Evolutionary conservation across 2,113 vertebrate genomes (phyloP), one percentile per base, ranked within the genome.

Genomic region (Sylvilagus bachmani): DNA sequence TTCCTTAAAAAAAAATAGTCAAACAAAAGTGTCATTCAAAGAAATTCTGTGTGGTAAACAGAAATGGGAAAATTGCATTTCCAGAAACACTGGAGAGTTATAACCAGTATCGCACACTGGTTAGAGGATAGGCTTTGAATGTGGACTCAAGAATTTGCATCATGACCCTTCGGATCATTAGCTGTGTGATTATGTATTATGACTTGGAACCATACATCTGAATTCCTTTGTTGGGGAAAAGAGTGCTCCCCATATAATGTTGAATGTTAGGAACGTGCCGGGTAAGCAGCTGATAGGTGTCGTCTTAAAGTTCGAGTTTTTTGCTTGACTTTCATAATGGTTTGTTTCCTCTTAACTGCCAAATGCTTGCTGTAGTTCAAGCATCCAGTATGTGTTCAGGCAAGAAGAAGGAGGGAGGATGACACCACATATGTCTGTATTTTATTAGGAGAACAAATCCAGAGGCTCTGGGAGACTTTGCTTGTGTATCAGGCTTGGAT

Each of bases 201-300:
- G 81, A 86, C 51, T 81, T 85, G 78, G 86, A 87, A 84, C 71
- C 44, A 83, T n/a, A 62, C 6, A 69, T 36, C 13, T 81, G 61
- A 51, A 14, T 77, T 90, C 73, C 6, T 91, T 95, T 33, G 38
- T 78, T 78, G 21, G 51, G 92, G 49, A 84, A 93, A 74, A 92
- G 64, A 69, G 10, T 71, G 5, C 77, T 90, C 10, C 84, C 25
- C 51, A 51, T 21, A 84, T 19, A 69, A 14, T 73, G 13, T 29
- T 87, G 61, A 85, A 55, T 49, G 66, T 89, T 69, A 89, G 53
- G 27, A 89, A 19, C 53, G 51, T 88, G 44, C 66, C 36, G 62
- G 86, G 58, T 31, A 53, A 91, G 36, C 33, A 38, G 89, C 93
- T 88, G 61, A 53, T 66, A 77, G 73, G 74, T 58, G 19, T 36